These are phyloP conservation scores for Pipistrellus pipistrellus DNA, from an alignment of 2,797 vertebrate species.

Conservation along the genomic window DNA sequence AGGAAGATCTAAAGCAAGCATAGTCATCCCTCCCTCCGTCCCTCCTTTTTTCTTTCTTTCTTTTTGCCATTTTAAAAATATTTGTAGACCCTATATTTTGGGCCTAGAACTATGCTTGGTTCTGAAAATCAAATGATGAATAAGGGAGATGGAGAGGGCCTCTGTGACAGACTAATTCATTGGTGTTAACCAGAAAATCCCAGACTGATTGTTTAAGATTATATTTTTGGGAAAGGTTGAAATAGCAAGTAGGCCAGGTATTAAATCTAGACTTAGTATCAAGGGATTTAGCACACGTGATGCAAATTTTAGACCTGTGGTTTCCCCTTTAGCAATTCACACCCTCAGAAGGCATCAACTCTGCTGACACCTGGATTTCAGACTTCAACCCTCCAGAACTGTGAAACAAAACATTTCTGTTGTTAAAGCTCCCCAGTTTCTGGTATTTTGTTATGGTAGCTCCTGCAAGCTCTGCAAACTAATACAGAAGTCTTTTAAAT, in stretches of 20 bases:
- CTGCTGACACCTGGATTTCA: not conserved
- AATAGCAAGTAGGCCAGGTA: not conserved
- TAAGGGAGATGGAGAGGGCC: not conserved
- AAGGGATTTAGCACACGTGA: not conserved
- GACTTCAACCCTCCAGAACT: not conserved
- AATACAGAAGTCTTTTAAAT: not conserved
- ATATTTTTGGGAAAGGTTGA: not conserved
- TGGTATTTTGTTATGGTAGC: not conserved
- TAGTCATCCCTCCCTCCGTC: not conserved
- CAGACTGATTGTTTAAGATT: not conserved
- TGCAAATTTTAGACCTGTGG: not conserved
- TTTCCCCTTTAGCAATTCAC: not conserved
- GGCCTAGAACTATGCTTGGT: not conserved
- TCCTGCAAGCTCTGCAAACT: not conserved
- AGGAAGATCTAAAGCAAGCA: not conserved
- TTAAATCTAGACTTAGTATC: not conserved
- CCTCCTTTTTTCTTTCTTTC: not conserved
- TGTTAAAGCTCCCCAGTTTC: not conserved
- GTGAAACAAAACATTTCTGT: not conserved
- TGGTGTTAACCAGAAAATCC: not conserved
- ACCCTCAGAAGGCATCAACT: not conserved
- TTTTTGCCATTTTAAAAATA: not conserved
- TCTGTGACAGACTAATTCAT: not conserved
- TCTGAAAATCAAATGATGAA: constrained; percentile 21
- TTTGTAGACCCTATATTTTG: not conserved